Evolutionary conservation across 2,888 invertebrate genomes (phyloP).

Genomic region (Hartigia nigra): DNA sequence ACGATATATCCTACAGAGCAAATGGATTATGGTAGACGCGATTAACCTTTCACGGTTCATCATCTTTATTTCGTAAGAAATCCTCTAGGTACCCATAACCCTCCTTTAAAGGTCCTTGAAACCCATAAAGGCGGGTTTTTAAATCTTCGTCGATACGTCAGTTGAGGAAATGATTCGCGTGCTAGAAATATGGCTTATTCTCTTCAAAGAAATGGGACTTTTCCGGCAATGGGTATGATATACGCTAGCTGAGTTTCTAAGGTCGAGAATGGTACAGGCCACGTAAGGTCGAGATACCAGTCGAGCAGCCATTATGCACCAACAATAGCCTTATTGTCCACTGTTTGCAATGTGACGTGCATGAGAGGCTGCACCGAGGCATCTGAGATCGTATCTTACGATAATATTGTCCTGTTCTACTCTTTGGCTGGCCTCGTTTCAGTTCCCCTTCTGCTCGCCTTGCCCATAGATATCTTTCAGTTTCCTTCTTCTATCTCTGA

Average conservation of each 20-base stretch:
- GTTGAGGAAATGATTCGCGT: neutral
- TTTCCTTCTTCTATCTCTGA: neutral
- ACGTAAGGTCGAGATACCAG: conserved; percentile 53
- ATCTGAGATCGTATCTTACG: conserved; percentile 56
- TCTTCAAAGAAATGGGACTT: neutral
- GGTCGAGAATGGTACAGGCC: conserved; percentile 38
- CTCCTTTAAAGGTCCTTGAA: neutral
- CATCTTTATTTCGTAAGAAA: neutral
- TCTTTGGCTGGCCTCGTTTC: conserved; percentile 38
- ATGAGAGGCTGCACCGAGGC: conserved; percentile 37
- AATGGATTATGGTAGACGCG: neutral
- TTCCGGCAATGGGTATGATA: neutral
- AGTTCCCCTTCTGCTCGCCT: conserved; percentile 11
- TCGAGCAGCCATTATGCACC: conserved; percentile 54
- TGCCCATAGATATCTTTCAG: neutral
- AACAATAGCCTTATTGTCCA: conserved; percentile 62
- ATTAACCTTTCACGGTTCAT: neutral
- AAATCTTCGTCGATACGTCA: neutral
- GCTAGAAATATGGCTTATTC: neutral
- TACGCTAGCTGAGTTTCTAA: neutral
- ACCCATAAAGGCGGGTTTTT: neutral
- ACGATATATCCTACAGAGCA: neutral
- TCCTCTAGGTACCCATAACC: neutral
- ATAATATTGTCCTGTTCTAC: conserved; percentile 55
- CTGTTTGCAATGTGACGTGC: conserved; percentile 43